Evolutionary conservation across 2,113 vertebrate species (phyloP).

Genomic region (Oryctolagus cuniculus): DNA sequence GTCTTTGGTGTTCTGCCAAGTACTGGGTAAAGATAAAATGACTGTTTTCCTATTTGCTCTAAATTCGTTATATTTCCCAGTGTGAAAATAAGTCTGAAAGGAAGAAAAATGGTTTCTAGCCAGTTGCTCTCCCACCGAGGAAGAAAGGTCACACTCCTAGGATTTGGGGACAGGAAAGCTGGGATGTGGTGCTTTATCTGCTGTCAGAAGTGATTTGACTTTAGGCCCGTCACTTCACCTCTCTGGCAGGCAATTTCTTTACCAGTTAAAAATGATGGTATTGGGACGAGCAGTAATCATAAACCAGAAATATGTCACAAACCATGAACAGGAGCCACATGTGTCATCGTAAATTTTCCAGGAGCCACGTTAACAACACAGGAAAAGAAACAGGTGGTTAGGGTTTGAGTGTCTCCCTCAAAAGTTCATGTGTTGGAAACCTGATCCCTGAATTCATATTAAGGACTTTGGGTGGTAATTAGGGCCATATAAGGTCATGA

Average conservation of each 20-base stretch:
- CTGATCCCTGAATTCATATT: too few species aligned
- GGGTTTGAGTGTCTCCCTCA: too few species aligned
- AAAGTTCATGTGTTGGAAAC: too few species aligned
- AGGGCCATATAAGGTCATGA: too few species aligned
- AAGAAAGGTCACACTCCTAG: background rate
- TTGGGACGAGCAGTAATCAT: too few species aligned
- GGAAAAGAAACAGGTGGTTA: background rate
- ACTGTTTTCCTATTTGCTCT: background rate
- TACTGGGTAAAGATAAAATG: background rate
- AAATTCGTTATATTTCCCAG: background rate
- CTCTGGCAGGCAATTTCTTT: background rate
- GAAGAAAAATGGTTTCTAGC: background rate
- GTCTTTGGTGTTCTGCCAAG: background rate
- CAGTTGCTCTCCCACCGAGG: background rate
- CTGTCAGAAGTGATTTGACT: background rate
- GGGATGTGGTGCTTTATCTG: background rate
- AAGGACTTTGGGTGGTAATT: too few species aligned
- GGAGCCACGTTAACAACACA: background rate
- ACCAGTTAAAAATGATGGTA: background rate
- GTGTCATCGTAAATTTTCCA: background rate
- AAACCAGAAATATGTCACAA: background rate
- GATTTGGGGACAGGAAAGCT: background rate
- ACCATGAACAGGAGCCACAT: background rate
- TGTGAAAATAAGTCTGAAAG: background rate
- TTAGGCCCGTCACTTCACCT: background rate